Evolutionary conservation across 2,113 vertebrate species (phyloP).

Genomic region (Cheirogaleus medius): DNA sequence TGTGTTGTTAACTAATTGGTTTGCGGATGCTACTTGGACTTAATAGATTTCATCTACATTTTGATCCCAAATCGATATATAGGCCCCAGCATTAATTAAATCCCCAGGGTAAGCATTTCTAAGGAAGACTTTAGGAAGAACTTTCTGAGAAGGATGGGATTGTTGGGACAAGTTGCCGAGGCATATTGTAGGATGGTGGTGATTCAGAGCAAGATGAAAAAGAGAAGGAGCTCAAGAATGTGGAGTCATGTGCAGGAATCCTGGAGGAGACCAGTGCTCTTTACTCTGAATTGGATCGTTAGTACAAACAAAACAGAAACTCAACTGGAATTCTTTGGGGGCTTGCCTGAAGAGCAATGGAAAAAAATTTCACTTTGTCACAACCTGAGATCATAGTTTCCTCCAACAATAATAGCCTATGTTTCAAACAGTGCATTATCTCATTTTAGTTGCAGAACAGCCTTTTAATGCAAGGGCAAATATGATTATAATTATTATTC

Average conservation of each 20-base stretch:
- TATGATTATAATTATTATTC: not conserved
- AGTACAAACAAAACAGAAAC: not conserved
- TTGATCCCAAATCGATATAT: conserved; percentile 28
- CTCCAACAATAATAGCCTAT: not conserved
- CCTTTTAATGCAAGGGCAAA: not conserved
- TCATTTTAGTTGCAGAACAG: not conserved
- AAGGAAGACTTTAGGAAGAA: conserved; percentile 36
- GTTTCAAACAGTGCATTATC: not conserved
- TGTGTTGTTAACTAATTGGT: conserved; percentile 55
- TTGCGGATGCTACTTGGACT: conserved; percentile 22
- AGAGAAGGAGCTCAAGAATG: not conserved
- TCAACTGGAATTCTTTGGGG: not conserved
- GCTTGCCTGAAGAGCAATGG: not conserved
- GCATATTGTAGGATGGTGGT: not conserved
- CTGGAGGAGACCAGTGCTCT: not conserved
- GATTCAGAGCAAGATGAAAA: not conserved
- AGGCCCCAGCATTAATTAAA: conserved; percentile 44
- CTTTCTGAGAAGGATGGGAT: conserved; percentile 1
- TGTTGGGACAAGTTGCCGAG: not conserved
- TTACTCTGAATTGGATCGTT: not conserved
- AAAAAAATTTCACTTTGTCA: conserved; percentile 16
- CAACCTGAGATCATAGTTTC: not conserved
- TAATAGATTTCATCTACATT: conserved; percentile 44
- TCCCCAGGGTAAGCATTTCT: conserved; percentile 4
- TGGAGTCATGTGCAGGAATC: not conserved